Base-by-base conservation (phyloP, 2,888 invertebrate genomes). In the Xestia xanthographa region DNA sequence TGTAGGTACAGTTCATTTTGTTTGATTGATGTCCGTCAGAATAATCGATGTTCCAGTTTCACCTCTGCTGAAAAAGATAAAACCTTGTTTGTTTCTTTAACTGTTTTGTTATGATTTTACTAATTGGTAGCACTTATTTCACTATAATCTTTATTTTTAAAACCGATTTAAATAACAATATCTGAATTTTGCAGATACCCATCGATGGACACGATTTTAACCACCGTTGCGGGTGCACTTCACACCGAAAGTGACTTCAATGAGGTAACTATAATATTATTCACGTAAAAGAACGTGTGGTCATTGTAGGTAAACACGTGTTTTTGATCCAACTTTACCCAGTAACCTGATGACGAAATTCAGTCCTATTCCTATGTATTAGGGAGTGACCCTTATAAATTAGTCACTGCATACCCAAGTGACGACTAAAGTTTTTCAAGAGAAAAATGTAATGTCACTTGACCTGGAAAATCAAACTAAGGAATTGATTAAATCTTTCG, bases 191-290 rank as follows among this genome's bases (percentile, higher is more conserved):
- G 50, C 90, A 96, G 96, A 80, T 94, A 94, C 66, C 83, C 92
- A 2, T 90, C 94, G 3, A 93, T 96, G 92, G 93, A 94, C 29
- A 82, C 93, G 0, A 89, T 94, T 38, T 80, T 95, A 0, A 79
- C 91, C 6, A 87, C 92, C 2, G 88, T 96, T 2, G 94, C 94
- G 0, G 87, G 92, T 5, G 84, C 86, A 17, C 85, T 96, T 17
- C 94, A 90, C 26, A 93, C 94, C 2, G 92, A 94, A 80, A 88
- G 82, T 26, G 95, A 96, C 72, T 94, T 96, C 79, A 81, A 82
- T 26, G 90, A 92, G 75, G 96, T 96, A 91, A 92, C 91, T 82
- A 69, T 45, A n/a, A 22, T 34, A 34, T 9, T 53, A 45, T 58
- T 58, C 17, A 60, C 38, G 45, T 38, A 11, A 38, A 12, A 62